phyloP scores from a whole-genome alignment of 2,888 invertebrate genomes.

The Campoplex nolae region DNA sequence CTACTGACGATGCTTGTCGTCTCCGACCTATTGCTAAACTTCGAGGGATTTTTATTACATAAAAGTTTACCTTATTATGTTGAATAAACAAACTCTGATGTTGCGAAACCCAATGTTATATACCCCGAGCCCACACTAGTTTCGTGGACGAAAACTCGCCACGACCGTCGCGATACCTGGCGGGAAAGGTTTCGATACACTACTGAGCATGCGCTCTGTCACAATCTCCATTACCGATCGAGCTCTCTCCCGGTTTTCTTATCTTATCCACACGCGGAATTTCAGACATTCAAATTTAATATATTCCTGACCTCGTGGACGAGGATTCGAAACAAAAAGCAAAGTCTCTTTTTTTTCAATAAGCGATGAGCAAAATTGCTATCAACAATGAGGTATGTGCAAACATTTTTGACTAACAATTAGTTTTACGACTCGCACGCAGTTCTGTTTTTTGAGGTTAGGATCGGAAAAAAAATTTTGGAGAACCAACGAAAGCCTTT shows the following conservation, averaged over 20 bases:
- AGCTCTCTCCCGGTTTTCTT: not conserved
- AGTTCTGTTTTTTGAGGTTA: conserved; percentile 55
- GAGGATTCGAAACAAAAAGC: not conserved
- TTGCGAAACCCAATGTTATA: conserved; percentile 58
- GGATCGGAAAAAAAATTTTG: not conserved
- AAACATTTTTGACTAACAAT: conserved; percentile 7
- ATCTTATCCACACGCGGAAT: not conserved
- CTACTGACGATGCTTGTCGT: conserved; percentile 3
- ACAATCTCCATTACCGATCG: not conserved
- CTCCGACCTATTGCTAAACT: conserved; percentile 10
- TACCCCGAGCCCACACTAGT: conserved; percentile 47
- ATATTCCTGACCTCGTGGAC: not conserved
- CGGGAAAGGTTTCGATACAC: conserved; percentile 44
- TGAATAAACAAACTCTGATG: conserved; percentile 73
- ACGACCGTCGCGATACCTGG: conserved; percentile 65
- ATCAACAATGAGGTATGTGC: conserved; percentile 79
- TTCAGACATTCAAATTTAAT: not conserved
- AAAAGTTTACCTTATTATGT: conserved; percentile 72
- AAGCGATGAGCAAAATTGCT: conserved; percentile 73
- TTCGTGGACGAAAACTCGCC: conserved; percentile 52
- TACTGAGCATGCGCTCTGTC: conserved; percentile 22
- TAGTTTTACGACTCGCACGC: conserved; percentile 4
- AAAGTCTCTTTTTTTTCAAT: not conserved
- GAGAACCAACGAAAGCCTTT: not conserved
- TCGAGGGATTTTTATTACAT: conserved; percentile 54